Evolutionary conservation across 2,113 vertebrate species (phyloP).

Genomic region (Scomber japonicus): DNA sequence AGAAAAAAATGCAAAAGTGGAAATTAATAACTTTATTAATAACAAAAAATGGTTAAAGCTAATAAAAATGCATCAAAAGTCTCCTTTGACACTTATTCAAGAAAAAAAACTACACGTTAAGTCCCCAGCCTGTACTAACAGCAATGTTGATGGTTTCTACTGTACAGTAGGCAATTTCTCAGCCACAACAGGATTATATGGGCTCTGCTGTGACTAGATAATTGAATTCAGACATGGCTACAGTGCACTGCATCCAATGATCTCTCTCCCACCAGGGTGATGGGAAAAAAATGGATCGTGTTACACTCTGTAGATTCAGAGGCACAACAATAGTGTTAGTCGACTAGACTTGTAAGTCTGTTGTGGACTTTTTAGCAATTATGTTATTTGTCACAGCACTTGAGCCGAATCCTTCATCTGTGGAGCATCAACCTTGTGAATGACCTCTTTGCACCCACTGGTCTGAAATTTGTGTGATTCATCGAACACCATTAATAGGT

Average conservation of each 20-base stretch:
- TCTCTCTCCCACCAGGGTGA: constrained; percentile 70
- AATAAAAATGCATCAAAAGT: constrained; percentile 15
- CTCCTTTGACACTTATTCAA: not conserved
- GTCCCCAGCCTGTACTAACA: constrained; percentile 61
- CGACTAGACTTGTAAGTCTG: constrained; percentile 56
- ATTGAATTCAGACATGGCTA: constrained; percentile 75
- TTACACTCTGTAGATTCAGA: constrained; percentile 58
- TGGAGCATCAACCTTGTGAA: constrained; percentile 9
- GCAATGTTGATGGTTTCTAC: constrained; percentile 62
- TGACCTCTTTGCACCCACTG: constrained; percentile 25
- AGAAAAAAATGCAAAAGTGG: not conserved
- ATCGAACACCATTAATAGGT: not conserved
- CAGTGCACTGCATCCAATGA: constrained; percentile 74
- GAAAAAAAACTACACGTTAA: constrained; percentile 12
- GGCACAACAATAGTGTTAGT: constrained; percentile 60
- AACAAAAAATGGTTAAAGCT: not conserved
- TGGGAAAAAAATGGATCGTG: constrained; percentile 61
- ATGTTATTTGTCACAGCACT: constrained; percentile 48
- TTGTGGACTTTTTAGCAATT: constrained; percentile 54
- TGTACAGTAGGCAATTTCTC: constrained; percentile 70
- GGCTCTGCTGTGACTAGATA: constrained; percentile 75
- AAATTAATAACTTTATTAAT: constrained; percentile 20
- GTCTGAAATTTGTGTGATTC: not conserved
- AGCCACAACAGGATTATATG: constrained; percentile 77
- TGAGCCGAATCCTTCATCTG: constrained; percentile 26